phyloP scores from a whole-genome alignment of 2,888 invertebrate species.

The Brachyptera risi region DNA sequence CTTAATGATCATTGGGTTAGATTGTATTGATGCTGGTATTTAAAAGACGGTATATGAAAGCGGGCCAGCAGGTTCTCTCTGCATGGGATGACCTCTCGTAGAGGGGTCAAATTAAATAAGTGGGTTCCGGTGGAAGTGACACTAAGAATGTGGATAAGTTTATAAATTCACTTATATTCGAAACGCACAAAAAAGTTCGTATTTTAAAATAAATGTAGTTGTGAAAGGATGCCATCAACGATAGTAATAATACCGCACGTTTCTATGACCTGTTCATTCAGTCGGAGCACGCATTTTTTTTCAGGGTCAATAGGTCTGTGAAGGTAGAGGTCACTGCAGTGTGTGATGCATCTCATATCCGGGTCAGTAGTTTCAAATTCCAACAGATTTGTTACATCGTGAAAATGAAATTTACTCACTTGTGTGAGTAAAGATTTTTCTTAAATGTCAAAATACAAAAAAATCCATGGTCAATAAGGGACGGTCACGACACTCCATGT shows the following conservation, averaged over 20 bases:
- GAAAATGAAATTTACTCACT: background rate
- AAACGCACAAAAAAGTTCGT: too few species aligned
- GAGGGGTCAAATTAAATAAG: too few species aligned
- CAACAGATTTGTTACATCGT: too few species aligned
- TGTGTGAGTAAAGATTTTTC: too few species aligned
- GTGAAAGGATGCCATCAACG: too few species aligned
- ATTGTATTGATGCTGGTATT: background rate
- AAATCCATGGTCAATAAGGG: too few species aligned
- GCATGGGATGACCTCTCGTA: background rate
- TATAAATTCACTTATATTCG: too few species aligned
- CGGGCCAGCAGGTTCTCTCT: background rate
- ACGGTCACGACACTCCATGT: background rate
- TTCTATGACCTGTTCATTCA: background rate
- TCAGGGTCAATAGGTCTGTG: background rate
- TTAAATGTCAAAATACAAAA: too few species aligned
- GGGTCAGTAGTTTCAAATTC: background rate
- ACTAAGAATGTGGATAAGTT: too few species aligned
- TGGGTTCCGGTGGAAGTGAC: too few species aligned
- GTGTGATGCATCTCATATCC: background rate
- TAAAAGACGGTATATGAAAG: background rate
- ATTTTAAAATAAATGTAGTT: too few species aligned
- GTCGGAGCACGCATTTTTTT: background rate
- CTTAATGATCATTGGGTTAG: background rate
- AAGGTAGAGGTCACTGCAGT: background rate
- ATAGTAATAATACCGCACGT: too few species aligned